phyloP scores from a whole-genome alignment of 2,113 vertebrate genomes.

The Phalacrocorax pelagicus region DNA sequence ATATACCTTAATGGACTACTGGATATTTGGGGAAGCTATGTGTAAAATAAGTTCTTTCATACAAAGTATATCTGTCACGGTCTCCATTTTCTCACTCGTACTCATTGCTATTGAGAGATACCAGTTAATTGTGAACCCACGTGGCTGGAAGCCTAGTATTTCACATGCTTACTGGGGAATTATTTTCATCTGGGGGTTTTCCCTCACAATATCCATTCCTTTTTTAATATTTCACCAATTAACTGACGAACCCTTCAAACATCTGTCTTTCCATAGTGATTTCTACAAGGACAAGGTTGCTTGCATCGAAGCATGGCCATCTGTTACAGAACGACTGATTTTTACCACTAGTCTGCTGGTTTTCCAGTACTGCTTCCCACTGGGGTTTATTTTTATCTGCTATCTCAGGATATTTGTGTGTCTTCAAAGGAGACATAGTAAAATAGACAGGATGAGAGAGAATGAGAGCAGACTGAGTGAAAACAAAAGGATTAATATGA shows the following conservation, averaged over 20 bases:
- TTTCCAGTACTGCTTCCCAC: constrained; percentile 74
- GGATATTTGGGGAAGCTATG: constrained; percentile 76
- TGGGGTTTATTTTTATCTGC: constrained; percentile 77
- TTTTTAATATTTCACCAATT: constrained; percentile 73
- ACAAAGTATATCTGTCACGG: constrained; percentile 73
- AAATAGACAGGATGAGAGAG: constrained; percentile 62
- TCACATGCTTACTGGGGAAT: constrained; percentile 74
- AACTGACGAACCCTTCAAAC: constrained; percentile 73
- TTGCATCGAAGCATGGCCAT: constrained; percentile 72
- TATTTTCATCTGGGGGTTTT: constrained; percentile 69
- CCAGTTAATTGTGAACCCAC: constrained; percentile 76
- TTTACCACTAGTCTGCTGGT: constrained; percentile 74
- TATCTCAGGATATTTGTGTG: constrained; percentile 74
- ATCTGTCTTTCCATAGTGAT: constrained; percentile 63
- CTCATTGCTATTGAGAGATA: constrained; percentile 76
- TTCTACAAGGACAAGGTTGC: constrained; percentile 64
- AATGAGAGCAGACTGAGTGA: constrained; percentile 60
- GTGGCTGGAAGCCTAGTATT: constrained; percentile 73
- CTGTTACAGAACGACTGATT: constrained; percentile 64
- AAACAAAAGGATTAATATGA: constrained; percentile 72
- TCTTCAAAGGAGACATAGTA: constrained; percentile 59
- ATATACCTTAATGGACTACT: constrained; percentile 78
- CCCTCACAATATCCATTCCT: constrained; percentile 69
- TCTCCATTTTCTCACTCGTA: constrained; percentile 76
- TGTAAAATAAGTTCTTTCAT: constrained; percentile 74